A percentile compares a stretch with the other conserved stretches of the same genome.
phyloP scores from a whole-genome alignment of 2,113 vertebrate genomes.

The Scortum barcoo region DNA sequence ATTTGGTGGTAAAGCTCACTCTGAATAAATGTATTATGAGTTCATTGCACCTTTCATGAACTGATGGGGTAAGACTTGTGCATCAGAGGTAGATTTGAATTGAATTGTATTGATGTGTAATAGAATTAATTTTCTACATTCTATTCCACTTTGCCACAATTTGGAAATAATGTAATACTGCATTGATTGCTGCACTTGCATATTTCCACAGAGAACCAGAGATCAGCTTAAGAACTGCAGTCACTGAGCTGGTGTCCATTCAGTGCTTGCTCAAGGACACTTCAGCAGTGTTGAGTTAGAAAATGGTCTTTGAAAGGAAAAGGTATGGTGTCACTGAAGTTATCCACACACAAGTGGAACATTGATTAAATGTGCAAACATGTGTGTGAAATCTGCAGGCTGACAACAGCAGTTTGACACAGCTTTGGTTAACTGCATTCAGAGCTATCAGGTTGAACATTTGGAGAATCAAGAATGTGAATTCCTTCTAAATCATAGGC shows the following conservation, averaged over 20 bases:
- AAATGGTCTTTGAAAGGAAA: neutral
- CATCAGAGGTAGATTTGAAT: neutral
- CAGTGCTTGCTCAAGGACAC: neutral
- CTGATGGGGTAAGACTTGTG: neutral
- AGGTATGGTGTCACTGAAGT: neutral
- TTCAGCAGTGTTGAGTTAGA: neutral
- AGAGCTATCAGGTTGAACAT: neutral
- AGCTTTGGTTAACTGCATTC: neutral
- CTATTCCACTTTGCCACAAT: neutral
- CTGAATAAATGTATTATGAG: neutral
- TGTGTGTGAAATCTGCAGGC: neutral
- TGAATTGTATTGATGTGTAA: neutral
- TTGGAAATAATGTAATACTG: neutral
- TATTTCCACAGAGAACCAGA: neutral
- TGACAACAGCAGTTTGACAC: neutral
- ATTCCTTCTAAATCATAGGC: neutral
- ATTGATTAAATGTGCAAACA: neutral
- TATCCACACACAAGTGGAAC: neutral
- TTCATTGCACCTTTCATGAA: neutral
- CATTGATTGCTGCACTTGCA: neutral
- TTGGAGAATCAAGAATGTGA: neutral
- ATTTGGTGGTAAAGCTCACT: neutral
- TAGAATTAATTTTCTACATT: neutral
- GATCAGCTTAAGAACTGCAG: neutral
- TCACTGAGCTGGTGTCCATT: neutral